phyloP scores from a whole-genome alignment of 2,888 invertebrate species.

The Cheilosia soror region DNA sequence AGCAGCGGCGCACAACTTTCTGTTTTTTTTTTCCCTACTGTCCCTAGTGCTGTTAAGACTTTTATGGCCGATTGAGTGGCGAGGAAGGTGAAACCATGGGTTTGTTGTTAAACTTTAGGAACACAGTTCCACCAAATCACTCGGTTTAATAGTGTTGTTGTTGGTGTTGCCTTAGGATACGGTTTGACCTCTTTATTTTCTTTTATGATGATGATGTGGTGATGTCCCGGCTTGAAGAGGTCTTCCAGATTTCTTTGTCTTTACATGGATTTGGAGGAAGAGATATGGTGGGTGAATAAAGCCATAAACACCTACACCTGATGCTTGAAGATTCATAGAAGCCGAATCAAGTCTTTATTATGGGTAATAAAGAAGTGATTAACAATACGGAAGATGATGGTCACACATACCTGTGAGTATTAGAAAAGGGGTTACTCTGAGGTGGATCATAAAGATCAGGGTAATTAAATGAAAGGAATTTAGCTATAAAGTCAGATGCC shows the following conservation, averaged over 20 bases:
- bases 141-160: conserved; percentile 12
- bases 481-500: too few species aligned
- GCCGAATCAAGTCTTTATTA: conserved; percentile 10
- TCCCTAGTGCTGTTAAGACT: neutral
- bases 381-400: neutral
- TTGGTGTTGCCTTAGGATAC: conserved; percentile 26
- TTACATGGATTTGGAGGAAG: neutral
- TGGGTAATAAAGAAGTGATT: conserved; percentile 8
- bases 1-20: conserved; percentile 55
- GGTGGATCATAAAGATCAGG: neutral
- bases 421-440: neutral
- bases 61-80: conserved; percentile 25
- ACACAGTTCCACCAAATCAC: conserved; percentile 36
- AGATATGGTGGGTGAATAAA: conserved; percentile 23
- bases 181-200: conserved; percentile 44
- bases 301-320: conserved; percentile 37
- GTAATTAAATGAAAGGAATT: too few species aligned
- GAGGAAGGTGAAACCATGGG: conserved; percentile 32
- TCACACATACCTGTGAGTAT: neutral
- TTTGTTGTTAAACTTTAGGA: conserved; percentile 32
- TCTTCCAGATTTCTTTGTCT: conserved; percentile 24
- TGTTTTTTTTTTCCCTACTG: conserved; percentile 45
- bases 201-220: conserved; percentile 16
- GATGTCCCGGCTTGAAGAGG: conserved; percentile 19
- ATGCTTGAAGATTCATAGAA: neutral